These are phyloP conservation scores for Solea senegalensis DNA, from an alignment of 2,113 vertebrate species.

Conservation along the genomic window DNA sequence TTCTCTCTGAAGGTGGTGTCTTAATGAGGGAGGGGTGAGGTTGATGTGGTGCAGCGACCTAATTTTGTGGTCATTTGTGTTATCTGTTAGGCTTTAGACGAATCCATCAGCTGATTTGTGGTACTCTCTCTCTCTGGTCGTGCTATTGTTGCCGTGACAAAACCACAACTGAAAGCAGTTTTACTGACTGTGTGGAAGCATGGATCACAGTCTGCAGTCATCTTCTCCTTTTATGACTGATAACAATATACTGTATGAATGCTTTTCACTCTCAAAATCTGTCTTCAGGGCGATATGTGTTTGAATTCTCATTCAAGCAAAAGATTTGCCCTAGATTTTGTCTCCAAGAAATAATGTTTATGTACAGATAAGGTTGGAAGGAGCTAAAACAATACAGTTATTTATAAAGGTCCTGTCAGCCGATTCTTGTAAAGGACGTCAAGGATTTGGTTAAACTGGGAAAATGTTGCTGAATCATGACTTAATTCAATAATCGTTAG, in stretches of 20 bases:
- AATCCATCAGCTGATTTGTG: constrained; percentile 22
- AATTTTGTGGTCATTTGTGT: constrained; percentile 25
- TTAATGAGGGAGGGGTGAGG: neutral
- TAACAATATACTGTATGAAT: neutral
- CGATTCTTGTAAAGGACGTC: no score
- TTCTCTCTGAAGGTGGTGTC: constrained; percentile 12
- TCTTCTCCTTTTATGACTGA: constrained; percentile 7
- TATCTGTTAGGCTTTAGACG: neutral
- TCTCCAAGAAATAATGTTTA: no score
- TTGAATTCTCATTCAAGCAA: no score
- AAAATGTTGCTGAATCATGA: no score
- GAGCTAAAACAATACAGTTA: no score
- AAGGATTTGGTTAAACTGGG: no score
- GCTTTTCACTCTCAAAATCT: constrained; percentile 8
- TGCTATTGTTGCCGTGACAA: neutral
- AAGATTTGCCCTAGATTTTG: no score
- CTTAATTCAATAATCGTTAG: neutral
- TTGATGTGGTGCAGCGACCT: constrained; percentile 33
- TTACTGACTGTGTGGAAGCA: neutral
- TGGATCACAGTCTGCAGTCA: constrained; percentile 28
- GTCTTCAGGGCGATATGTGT: no score
- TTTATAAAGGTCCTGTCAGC: no score
- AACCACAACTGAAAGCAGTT: constrained; percentile 17
- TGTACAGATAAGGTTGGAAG: no score
- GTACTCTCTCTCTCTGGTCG: neutral